phyloP scores from a whole-genome alignment of 2,797 vertebrate species.

The Liparis tanakae region DNA sequence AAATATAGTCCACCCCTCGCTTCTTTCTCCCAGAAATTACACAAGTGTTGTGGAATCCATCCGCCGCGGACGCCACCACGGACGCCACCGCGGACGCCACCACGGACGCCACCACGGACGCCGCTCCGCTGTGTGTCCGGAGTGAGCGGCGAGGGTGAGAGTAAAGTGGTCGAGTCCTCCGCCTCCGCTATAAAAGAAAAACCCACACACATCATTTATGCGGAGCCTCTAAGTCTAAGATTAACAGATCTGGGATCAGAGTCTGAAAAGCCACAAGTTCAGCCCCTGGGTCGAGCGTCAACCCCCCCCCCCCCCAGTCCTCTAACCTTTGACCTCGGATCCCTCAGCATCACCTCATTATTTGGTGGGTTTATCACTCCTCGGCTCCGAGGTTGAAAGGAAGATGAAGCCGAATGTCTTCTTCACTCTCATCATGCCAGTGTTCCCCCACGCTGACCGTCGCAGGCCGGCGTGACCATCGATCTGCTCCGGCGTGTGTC shows the following conservation, averaged over 20 bases:
- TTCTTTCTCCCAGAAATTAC: not conserved
- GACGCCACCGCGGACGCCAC: no score
- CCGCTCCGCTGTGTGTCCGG: not conserved
- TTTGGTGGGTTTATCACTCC: not conserved
- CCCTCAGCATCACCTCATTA: not conserved
- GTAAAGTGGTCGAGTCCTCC: not conserved
- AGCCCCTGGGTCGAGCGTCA: not conserved
- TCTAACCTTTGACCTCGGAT: constrained; percentile 8
- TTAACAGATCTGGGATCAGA: not conserved
- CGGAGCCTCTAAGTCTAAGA: constrained; percentile 23
- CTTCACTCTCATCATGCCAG: constrained; percentile 18
- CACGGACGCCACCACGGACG: not conserved
- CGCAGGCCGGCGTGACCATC: not conserved
- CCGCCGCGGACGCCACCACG: not conserved
- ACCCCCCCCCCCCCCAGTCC: not conserved
- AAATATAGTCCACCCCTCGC: not conserved
- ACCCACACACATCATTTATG: not conserved
- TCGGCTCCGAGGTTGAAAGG: not conserved
- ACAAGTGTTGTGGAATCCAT: constrained; percentile 1
- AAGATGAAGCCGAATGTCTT: not conserved
- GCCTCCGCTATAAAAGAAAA: not conserved
- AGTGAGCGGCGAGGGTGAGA: not conserved
- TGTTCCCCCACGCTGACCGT: not conserved
- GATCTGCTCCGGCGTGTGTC: not conserved
- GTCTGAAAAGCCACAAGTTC: not conserved